Evolutionary conservation across 2,797 vertebrate species (phyloP).

Genomic region (Takifugu ocellatus): DNA sequence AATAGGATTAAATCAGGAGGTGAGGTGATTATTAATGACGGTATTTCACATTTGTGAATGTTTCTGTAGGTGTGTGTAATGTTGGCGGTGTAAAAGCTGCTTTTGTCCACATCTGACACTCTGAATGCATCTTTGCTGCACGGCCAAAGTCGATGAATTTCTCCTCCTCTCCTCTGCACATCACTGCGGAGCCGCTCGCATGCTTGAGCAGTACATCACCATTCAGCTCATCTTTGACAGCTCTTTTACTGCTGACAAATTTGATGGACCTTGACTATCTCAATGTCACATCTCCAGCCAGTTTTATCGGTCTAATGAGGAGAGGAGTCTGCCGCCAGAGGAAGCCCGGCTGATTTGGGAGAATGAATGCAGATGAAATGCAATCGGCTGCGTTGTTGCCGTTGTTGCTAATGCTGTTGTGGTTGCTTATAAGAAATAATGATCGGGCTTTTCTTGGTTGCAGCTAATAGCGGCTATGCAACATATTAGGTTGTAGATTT

Average conservation of each 20-base stretch:
- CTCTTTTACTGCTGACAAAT: conserved; percentile 44
- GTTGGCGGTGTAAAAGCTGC: conserved; percentile 33
- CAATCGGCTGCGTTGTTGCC: not conserved
- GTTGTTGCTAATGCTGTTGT: not conserved
- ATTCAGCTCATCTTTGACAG: conserved; percentile 54
- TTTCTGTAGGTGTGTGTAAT: conserved; percentile 17
- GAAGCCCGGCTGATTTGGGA: conserved; percentile 7
- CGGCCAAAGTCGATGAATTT: conserved; percentile 23
- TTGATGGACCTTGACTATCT: conserved; percentile 34
- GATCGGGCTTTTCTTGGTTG: not conserved
- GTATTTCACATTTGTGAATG: conserved; percentile 14
- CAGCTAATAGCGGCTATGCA: not conserved
- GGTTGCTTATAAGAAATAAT: not conserved
- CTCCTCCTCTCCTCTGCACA: conserved; percentile 19
- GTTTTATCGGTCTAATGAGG: conserved; percentile 25
- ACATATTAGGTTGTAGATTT: not conserved
- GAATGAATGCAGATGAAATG: not conserved
- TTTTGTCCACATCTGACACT: conserved; percentile 26
- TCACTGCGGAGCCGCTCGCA: not conserved
- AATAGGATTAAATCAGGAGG: too few species aligned
- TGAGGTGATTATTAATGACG: too few species aligned
- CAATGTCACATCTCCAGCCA: conserved; percentile 44
- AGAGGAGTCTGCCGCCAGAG: conserved; percentile 10
- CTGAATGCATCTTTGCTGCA: conserved; percentile 50
- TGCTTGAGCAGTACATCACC: conserved; percentile 29